Conservation (phyloP, 2,888 invertebrate species). For the Rhagonycha fulva region DNA sequence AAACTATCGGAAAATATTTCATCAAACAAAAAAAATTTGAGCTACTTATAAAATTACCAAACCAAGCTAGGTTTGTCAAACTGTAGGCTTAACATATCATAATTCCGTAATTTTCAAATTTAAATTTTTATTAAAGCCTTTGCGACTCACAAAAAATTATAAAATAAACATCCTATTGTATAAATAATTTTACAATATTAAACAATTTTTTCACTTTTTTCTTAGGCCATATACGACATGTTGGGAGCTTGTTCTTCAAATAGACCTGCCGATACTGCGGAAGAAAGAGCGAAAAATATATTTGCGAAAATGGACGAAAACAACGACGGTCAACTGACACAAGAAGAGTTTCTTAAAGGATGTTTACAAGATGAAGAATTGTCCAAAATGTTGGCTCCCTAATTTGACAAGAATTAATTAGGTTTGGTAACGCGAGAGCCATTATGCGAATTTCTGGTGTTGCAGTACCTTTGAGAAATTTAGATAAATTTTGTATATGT, state of each 20-base stretch:
- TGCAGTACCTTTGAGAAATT: conserved; percentile 7
- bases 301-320: conserved; percentile 99
- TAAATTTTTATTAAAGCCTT: too few species aligned
- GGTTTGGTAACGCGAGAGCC: conserved; percentile 11
- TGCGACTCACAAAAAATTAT: too few species aligned
- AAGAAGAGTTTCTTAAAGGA: conserved; percentile 97
- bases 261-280: conserved; percentile 93
- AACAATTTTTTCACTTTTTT: conserved; percentile 34
- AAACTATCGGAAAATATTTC: too few species aligned
- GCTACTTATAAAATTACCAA: too few species aligned
- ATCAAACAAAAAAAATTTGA: too few species aligned
- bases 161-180: too few species aligned
- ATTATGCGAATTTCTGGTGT: conserved; percentile 5
- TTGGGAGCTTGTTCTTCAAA: conserved; percentile 95
- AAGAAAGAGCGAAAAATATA: conserved; percentile 97
- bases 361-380: conserved; percentile 96
- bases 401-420: conserved; percentile 52
- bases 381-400: conserved; percentile 93
- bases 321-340: conserved; percentile 96
- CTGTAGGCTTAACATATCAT: too few species aligned
- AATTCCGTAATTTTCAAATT: too few species aligned
- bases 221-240: conserved; percentile 99
- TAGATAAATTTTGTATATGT: conserved; percentile 19
- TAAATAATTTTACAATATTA: background rate
- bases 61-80: too few species aligned